These are phyloP conservation scores for Salvelinus namaycush DNA, from an alignment of 2,113 vertebrate genomes.

Conservation along the genomic window DNA sequence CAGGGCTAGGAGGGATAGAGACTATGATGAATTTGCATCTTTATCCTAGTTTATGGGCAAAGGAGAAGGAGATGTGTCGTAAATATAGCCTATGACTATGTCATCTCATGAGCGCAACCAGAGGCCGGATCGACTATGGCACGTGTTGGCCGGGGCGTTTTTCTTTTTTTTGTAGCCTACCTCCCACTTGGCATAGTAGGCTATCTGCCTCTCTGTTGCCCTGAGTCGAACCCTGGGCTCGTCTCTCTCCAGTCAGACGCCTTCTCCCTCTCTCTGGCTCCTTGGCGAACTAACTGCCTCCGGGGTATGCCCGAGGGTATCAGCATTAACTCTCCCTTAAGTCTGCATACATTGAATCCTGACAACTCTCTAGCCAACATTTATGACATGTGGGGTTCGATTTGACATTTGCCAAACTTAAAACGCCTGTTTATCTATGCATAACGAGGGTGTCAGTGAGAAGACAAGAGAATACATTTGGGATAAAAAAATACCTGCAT, in stretches of 20 bases:
- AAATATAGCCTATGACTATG: background rate
- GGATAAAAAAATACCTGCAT: background rate
- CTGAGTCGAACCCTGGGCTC: conserved; percentile 15
- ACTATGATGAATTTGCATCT: background rate
- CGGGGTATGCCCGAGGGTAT: too few relatives aligned
- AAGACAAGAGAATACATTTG: background rate
- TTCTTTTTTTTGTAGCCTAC: too few relatives aligned
- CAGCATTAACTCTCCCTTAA: background rate
- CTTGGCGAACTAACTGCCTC: background rate
- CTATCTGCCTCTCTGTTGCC: conserved; percentile 5
- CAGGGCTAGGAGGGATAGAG: background rate
- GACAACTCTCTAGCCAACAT: background rate
- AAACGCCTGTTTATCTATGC: background rate
- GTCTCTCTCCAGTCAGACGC: background rate
- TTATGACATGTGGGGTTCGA: background rate
- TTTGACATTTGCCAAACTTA: background rate
- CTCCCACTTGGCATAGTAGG: background rate
- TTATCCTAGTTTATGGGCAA: too few relatives aligned
- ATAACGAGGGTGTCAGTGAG: background rate
- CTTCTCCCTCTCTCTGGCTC: background rate
- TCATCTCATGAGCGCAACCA: background rate
- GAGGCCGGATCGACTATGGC: background rate
- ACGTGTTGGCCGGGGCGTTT: background rate
- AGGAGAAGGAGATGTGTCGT: background rate
- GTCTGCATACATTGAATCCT: background rate